These are phyloP conservation scores for Caracal caracal DNA, from an alignment of 2,113 vertebrate genomes.

Conservation along the genomic window DNA sequence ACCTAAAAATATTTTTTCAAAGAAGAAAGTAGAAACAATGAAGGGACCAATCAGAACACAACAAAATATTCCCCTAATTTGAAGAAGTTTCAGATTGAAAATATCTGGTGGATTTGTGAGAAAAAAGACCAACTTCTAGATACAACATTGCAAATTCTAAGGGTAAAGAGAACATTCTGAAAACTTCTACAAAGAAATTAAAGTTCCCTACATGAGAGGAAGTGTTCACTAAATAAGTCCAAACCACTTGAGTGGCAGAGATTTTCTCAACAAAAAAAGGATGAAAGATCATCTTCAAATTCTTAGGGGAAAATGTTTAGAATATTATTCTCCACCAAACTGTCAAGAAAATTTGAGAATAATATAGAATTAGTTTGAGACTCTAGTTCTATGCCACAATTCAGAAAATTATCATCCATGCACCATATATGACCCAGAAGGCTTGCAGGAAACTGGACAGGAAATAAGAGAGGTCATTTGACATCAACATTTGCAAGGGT, in stretches of 20 bases:
- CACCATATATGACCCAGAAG: not conserved
- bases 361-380: not conserved
- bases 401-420: not conserved
- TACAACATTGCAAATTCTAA: not conserved
- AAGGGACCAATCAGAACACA: not conserved
- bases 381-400: not conserved
- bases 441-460: not conserved
- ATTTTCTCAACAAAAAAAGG: not conserved
- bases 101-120: not conserved
- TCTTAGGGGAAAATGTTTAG: not conserved
- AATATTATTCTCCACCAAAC: not conserved
- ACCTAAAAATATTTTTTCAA: slow-evolving; percentile 18
- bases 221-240: not conserved
- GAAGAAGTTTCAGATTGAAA: not conserved
- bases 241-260: not conserved
- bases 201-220: not conserved
- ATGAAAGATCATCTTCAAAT: not conserved
- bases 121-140: not conserved
- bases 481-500: not conserved
- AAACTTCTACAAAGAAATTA: not conserved
- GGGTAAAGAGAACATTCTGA: not conserved
- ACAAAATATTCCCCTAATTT: not conserved
- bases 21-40: not conserved
- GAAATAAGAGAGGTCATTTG: not conserved
- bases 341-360: slow-evolving; percentile 24